Conservation (phyloP, 2,113 vertebrate species). For the Tapirus terrestris region DNA sequence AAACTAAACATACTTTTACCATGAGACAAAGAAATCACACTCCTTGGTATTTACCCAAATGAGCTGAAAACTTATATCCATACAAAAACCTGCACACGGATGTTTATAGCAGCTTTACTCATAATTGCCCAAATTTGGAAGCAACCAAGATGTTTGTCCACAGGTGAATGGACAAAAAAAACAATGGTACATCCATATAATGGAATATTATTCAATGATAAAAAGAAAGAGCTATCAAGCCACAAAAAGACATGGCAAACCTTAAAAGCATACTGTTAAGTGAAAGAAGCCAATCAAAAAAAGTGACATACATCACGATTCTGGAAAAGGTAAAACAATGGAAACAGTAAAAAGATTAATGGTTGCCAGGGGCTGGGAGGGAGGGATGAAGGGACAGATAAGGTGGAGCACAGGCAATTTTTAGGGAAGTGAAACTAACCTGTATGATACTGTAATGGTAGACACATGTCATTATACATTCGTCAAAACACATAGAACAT, state of each 20-base stretch:
- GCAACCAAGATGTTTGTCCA: not conserved
- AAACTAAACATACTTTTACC: not conserved
- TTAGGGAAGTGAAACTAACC: not conserved
- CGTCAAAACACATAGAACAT: not conserved
- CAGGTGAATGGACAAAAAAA: not conserved
- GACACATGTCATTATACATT: not conserved
- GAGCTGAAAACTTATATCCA: not conserved
- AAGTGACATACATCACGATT: not conserved
- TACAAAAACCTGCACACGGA: not conserved
- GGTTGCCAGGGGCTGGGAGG: not conserved
- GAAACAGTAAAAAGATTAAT: not conserved
- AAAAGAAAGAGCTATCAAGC: conserved; percentile 9
- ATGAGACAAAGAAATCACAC: not conserved
- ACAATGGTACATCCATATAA: not conserved
- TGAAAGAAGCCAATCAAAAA: not conserved
- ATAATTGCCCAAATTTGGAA: not conserved
- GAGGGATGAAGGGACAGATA: not conserved
- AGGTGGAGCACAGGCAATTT: not conserved
- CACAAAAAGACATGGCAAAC: not conserved
- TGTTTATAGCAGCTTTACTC: not conserved
- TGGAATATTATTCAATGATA: not conserved
- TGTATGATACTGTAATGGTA: not conserved
- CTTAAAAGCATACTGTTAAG: not conserved
- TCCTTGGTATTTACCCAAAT: not conserved
- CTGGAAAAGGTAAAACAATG: not conserved